phyloP scores from a whole-genome alignment of 2,797 vertebrate species.

The Numenius phaeopus region DNA sequence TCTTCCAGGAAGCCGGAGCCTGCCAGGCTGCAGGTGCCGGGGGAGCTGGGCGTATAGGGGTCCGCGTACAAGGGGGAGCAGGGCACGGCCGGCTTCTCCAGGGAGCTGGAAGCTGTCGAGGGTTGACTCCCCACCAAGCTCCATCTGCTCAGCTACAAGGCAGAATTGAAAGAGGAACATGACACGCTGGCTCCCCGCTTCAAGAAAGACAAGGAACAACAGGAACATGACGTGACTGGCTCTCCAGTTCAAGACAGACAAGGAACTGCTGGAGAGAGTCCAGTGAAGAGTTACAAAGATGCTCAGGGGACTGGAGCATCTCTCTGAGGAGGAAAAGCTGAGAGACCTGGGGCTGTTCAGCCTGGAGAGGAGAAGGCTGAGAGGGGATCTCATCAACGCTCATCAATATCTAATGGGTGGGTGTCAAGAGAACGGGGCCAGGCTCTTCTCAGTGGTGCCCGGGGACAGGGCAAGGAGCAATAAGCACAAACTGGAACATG shows the following conservation, averaged over 20 bases:
- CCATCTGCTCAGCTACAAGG: slow-evolving; percentile 84
- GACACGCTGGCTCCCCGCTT: neutral
- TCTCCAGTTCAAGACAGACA: neutral
- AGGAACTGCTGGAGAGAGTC: neutral
- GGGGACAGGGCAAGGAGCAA: neutral
- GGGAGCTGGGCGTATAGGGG: slow-evolving; percentile 82
- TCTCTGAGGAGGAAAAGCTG: neutral
- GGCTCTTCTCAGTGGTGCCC: neutral
- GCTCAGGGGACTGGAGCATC: neutral
- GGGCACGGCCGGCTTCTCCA: slow-evolving; percentile 41
- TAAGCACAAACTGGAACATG: neutral
- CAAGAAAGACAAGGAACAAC: neutral
- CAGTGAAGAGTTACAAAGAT: neutral
- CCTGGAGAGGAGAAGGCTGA: neutral
- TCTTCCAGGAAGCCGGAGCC: slow-evolving; percentile 44
- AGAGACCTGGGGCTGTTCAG: neutral
- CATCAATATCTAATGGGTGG: neutral
- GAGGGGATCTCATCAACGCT: neutral
- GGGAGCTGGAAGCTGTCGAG: neutral
- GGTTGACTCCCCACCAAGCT: slow-evolving; percentile 71
- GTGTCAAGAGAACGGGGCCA: neutral
- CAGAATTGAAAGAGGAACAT: neutral
- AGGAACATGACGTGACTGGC: neutral
- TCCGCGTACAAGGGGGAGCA: slow-evolving; percentile 86
- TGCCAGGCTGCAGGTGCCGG: neutral